Evolutionary conservation across 2,888 invertebrate species (phyloP).

Genomic region (Drosophila testacea): DNA sequence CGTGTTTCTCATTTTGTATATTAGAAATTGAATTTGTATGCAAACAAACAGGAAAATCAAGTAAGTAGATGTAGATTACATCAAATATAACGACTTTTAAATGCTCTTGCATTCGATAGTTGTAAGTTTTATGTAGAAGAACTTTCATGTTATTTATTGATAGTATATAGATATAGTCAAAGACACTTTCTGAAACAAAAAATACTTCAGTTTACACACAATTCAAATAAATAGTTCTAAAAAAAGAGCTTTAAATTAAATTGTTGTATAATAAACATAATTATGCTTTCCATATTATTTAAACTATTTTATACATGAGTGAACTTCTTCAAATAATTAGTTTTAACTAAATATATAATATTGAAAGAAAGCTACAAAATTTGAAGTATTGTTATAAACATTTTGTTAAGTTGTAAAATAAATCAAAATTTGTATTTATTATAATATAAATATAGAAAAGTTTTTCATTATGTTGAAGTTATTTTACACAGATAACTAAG

Average conservation of each 20-base stretch:
- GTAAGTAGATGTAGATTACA: slow-evolving; percentile 46
- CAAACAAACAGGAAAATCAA: slow-evolving; percentile 68
- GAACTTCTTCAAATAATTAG: too few relatives aligned
- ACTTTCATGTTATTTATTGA: too few relatives aligned
- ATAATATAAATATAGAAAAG: too few relatives aligned
- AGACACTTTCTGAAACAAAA: background rate
- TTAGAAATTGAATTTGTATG: slow-evolving; percentile 69
- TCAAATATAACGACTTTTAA: slow-evolving; percentile 11
- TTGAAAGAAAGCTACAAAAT: too few relatives aligned
- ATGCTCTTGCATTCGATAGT: slow-evolving; percentile 28
- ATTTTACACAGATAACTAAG: too few relatives aligned
- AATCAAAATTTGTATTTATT: too few relatives aligned
- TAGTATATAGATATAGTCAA: background rate
- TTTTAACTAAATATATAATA: too few relatives aligned
- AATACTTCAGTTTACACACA: background rate
- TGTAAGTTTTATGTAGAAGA: background rate
- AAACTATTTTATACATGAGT: too few relatives aligned
- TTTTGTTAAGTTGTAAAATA: too few relatives aligned
- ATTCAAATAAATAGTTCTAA: background rate
- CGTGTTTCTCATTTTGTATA: slow-evolving; percentile 63
- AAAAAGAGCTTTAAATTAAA: background rate
- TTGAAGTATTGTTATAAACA: too few relatives aligned
- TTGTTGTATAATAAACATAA: background rate
- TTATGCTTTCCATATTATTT: too few relatives aligned
- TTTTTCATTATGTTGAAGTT: too few relatives aligned